phyloP scores from a whole-genome alignment of 2,797 vertebrate species.

The Gallinago solitaria region DNA sequence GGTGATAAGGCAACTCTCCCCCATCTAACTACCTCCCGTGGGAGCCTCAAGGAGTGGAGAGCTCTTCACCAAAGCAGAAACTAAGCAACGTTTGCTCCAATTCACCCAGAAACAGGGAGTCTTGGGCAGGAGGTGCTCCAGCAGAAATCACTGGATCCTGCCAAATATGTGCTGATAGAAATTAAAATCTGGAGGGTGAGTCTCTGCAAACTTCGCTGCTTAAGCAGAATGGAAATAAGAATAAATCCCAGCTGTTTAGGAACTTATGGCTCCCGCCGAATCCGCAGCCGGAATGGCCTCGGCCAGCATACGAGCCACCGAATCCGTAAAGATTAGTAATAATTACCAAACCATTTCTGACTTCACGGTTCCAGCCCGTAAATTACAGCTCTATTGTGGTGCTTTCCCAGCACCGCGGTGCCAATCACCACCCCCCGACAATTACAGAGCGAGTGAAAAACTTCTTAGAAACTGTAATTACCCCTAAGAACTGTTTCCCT shows the following conservation, averaged over 20 bases:
- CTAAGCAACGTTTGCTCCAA: rapidly evolving
- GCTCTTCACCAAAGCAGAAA: not conserved
- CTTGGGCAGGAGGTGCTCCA: not conserved
- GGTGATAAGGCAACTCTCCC: not conserved
- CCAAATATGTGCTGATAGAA: not conserved
- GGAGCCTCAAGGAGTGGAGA: not conserved
- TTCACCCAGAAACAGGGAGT: rapidly evolving
- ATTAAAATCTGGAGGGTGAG: not conserved
- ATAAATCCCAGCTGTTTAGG: not conserved
- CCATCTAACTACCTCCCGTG: rapidly evolving
- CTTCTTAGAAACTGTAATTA: constrained; percentile 52
- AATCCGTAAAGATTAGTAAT: not conserved
- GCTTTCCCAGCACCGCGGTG: not conserved
- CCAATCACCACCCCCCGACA: constrained; percentile 21
- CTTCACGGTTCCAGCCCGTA: not conserved
- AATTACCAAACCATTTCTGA: constrained; percentile 7
- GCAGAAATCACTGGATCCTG: not conserved
- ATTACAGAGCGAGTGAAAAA: constrained; percentile 25
- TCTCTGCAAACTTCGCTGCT: not conserved
- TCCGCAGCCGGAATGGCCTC: rapidly evolving
- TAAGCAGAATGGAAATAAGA: not conserved
- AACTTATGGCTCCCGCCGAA: rapidly evolving
- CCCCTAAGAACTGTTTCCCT: constrained; percentile 37
- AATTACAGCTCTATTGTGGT: constrained; percentile 34
- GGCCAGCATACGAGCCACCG: rapidly evolving